phyloP scores from a whole-genome alignment of 2,113 vertebrate genomes.

The Pluvianellus socialis region DNA sequence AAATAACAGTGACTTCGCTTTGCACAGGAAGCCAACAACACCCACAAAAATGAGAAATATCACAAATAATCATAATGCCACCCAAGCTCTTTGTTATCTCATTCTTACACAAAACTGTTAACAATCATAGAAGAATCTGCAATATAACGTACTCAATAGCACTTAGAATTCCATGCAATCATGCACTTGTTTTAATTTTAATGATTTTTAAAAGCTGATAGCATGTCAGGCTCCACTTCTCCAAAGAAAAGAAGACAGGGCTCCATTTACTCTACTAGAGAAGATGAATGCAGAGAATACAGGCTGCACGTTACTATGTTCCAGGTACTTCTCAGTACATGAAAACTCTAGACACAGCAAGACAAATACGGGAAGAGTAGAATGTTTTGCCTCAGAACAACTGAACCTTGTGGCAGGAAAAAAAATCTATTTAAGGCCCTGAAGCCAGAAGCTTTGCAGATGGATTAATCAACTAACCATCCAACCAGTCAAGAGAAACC shows the following conservation, averaged over 20 bases:
- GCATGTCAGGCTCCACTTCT: neutral
- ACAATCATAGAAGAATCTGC: neutral
- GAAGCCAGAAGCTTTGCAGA: neutral
- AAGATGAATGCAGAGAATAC: neutral
- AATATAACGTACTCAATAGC: neutral
- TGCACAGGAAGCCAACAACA: neutral
- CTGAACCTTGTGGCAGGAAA: neutral
- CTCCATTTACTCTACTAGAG: neutral
- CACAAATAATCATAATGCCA: neutral
- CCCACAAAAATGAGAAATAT: neutral
- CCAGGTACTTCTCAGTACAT: neutral
- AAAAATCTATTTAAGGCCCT: neutral
- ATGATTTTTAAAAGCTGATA: neutral
- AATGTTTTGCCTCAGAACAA: neutral
- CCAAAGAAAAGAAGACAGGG: neutral
- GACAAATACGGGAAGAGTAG: neutral
- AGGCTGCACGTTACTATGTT: neutral
- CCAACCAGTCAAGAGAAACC: neutral
- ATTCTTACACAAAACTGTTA: neutral
- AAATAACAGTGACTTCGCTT: neutral
- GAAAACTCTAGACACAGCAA: neutral
- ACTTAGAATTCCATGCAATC: neutral
- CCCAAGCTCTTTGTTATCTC: neutral
- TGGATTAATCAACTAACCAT: neutral
- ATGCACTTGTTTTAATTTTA: neutral